These are phyloP conservation scores for Furnarius figulus DNA, from an alignment of 2,113 vertebrate genomes.

Conservation along the genomic window DNA sequence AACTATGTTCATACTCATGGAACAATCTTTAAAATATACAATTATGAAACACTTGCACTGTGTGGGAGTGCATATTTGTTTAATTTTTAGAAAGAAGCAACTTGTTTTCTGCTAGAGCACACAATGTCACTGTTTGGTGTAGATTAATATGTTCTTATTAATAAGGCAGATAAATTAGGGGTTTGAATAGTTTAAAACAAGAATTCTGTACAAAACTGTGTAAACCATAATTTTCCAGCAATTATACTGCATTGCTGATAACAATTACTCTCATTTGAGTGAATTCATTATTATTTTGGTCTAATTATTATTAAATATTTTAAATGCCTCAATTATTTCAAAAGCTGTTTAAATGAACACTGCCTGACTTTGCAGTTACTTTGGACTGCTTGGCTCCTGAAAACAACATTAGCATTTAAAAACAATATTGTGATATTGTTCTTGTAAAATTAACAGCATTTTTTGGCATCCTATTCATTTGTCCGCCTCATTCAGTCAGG, in stretches of 20 bases:
- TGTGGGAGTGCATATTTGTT: background rate
- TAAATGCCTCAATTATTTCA: slow-evolving; percentile 5
- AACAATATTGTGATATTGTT: background rate
- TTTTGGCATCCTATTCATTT: background rate
- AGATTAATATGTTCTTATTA: background rate
- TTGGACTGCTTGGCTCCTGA: background rate
- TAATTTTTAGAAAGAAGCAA: background rate
- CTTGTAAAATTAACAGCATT: background rate
- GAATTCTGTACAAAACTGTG: background rate
- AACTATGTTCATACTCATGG: background rate
- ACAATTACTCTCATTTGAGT: background rate
- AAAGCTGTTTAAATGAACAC: background rate
- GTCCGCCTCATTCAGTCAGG: background rate
- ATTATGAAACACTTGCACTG: background rate
- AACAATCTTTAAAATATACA: background rate
- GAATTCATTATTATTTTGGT: slow-evolving; percentile 26
- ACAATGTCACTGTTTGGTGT: background rate
- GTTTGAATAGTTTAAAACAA: background rate
- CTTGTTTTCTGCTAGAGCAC: background rate
- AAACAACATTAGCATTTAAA: background rate
- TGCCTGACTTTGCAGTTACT: background rate
- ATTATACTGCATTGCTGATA: slow-evolving; percentile 12
- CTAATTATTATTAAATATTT: slow-evolving; percentile 27
- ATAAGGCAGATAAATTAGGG: background rate
- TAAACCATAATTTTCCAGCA: slow-evolving; percentile 46